Base-by-base conservation (phyloP, 2,113 vertebrate species). In the Salvelinus namaycush region DNA sequence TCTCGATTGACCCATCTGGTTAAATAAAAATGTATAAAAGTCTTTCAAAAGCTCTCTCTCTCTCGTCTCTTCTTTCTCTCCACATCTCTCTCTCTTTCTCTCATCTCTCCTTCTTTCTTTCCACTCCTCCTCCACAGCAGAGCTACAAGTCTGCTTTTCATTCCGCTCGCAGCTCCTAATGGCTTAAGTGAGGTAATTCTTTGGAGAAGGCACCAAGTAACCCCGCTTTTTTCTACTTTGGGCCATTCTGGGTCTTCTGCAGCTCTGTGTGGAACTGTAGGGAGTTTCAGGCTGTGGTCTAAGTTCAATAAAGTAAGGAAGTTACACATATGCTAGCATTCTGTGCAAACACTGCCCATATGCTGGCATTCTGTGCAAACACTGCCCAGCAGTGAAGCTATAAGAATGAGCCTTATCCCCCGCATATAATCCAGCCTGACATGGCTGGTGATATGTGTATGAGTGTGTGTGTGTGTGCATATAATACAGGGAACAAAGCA, bases 141-240 rank as follows among this genome's bases (percentile, higher is more conserved):
- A 79, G 75, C 27, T 76, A 34, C 66, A 73, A 70, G 90, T 85
- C 90, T 91, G 90, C 87, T 92, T 92, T 89, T 89, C 90, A 90
- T 89, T 90, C 86, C 73, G 84, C 83, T 86, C 83, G 75, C 51
- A 86, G 84, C 79, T 89, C 79, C 84, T 90, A 87, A 89, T 88
- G 84, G 85, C 90, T 91, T 82, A 82, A 87, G 82, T 90, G 89
- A 92, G 82, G 91, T 92, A 73, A 91, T 90, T 85, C 84, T 88
- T 88, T 76, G 79, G 80, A 88, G 83, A 90, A 86, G 2, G 82
- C 74, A 89, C 89, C 59, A 62, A 62, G 59, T 62, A 62, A 62
- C 59, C 14, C 51, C 51, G 1, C 51, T 54, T 54, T 54, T 44
- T 5, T 54, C 3, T 16, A 3, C 57, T 60, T 8, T 60, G 57